These are phyloP conservation scores for Caerostris extrusa DNA, from an alignment of 1,140 invertebrate species.

Conservation along the genomic window DNA sequence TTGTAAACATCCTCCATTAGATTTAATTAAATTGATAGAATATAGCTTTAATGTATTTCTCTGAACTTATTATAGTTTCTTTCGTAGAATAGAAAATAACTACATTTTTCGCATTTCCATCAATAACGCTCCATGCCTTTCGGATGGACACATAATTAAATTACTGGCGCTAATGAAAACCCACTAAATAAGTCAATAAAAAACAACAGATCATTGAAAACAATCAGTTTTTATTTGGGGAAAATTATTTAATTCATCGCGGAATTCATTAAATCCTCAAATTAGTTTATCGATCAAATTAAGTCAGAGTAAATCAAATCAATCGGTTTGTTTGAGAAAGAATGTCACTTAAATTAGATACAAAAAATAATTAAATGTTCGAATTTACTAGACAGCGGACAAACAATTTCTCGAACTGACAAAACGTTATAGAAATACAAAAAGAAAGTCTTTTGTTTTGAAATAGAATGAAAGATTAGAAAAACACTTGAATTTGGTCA, in stretches of 20 bases:
- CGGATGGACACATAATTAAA: background rate
- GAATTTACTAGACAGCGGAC: background rate
- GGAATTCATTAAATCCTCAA: conserved; percentile 3
- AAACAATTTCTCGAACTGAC: background rate
- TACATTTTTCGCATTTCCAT: background rate
- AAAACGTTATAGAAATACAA: background rate
- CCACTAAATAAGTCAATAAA: background rate
- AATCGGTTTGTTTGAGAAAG: background rate
- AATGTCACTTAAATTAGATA: background rate
- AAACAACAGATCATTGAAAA: background rate
- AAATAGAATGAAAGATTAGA: no score
- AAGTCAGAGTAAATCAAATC: conserved; percentile 10
- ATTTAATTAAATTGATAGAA: no score
- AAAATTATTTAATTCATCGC: conserved; percentile 7
- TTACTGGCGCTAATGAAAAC: background rate
- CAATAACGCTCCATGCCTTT: background rate
- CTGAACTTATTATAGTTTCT: background rate
- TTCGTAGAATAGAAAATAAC: background rate
- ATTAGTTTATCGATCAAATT: conserved; percentile 21
- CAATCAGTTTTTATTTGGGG: background rate
- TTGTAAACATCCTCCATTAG: no score
- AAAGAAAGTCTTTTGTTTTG: no score
- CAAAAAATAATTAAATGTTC: background rate
- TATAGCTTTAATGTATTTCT: background rate
- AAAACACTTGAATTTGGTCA: no score